Percentiles rank a stretch among this genome's conserved stretches.
These are phyloP conservation scores for Leptodactylus fuscus DNA, from an alignment of 2,113 vertebrate species.

Conservation along the genomic window DNA sequence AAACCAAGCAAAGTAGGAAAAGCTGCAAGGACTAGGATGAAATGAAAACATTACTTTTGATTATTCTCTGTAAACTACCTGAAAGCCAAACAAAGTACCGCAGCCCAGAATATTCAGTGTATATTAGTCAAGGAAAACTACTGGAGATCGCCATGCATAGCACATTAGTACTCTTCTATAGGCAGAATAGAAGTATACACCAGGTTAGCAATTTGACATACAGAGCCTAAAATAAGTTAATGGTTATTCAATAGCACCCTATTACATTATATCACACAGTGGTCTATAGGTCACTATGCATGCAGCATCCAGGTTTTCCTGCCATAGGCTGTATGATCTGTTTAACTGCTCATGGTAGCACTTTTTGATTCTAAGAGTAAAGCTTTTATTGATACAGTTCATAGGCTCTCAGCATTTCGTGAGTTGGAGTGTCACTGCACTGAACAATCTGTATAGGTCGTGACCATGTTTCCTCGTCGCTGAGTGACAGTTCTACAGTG, in stretches of 20 bases:
- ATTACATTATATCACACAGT: background rate
- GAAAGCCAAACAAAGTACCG: background rate
- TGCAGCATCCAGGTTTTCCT: conserved; percentile 1
- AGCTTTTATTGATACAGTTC: conserved; percentile 67
- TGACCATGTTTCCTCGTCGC: conserved; percentile 95
- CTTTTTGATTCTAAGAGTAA: conserved; percentile 67
- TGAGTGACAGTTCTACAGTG: conserved; percentile 96
- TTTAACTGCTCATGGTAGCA: conserved; percentile 48
- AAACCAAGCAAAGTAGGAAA: background rate
- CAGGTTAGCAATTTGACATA: background rate
- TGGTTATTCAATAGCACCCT: conserved; percentile 34
- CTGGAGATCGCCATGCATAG: background rate
- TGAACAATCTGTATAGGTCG: conserved; percentile 95
- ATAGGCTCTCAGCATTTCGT: conserved; percentile 57
- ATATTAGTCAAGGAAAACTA: background rate
- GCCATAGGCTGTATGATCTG: conserved; percentile 55
- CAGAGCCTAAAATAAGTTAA: conserved; percentile 18
- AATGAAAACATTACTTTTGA: background rate
- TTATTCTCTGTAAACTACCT: background rate
- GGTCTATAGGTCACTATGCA: background rate
- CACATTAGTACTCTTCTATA: background rate
- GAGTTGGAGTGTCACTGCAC: conserved; percentile 70
- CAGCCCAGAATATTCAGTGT: background rate
- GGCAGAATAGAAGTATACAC: background rate
- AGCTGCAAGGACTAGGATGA: background rate